phyloP scores from a whole-genome alignment of 1,140 invertebrate species.

The Bombus soroeensis region DNA sequence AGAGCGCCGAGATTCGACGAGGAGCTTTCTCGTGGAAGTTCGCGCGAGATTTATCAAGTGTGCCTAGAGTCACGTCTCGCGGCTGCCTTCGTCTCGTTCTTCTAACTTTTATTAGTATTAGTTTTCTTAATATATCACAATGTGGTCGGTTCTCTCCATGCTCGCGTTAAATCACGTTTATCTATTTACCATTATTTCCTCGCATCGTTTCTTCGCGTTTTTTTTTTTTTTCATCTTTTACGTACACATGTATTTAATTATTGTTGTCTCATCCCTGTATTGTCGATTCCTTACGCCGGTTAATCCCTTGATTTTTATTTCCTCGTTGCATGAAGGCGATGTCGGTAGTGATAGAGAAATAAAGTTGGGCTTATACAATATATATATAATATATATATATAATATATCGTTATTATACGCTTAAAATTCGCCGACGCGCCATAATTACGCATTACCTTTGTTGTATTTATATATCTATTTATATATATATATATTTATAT shows the following conservation, averaged over 20 bases:
- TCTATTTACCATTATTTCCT: slow-evolving; percentile 23
- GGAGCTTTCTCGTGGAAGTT: slow-evolving; percentile 2
- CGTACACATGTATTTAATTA: slow-evolving; percentile 80
- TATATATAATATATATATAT: slow-evolving; percentile 33
- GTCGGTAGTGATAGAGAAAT: slow-evolving; percentile 81
- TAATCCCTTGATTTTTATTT: slow-evolving; percentile 65
- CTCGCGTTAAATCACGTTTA: slow-evolving; percentile 30
- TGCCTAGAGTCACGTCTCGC: not conserved
- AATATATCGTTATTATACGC: slow-evolving; percentile 60
- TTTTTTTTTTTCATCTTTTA: slow-evolving; percentile 52
- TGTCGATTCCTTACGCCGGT: slow-evolving; percentile 78
- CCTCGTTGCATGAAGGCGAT: slow-evolving; percentile 81
- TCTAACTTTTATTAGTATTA: slow-evolving; percentile 27
- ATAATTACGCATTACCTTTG: slow-evolving; percentile 62
- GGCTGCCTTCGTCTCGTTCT: slow-evolving; percentile 1
- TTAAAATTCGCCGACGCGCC: slow-evolving; percentile 55
- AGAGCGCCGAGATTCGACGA: not conserved
- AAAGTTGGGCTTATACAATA: slow-evolving; percentile 69
- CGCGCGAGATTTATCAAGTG: slow-evolving; percentile 25
- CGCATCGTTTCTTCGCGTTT: slow-evolving; percentile 9
- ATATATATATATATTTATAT: slow-evolving; percentile 35
- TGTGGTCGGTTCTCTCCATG: slow-evolving; percentile 74
- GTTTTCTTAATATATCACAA: slow-evolving; percentile 79
- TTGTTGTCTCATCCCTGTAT: slow-evolving; percentile 84
- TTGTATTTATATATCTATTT: slow-evolving; percentile 52